phyloP scores from a whole-genome alignment of 2,113 vertebrate genomes.

The Anser cygnoides region DNA sequence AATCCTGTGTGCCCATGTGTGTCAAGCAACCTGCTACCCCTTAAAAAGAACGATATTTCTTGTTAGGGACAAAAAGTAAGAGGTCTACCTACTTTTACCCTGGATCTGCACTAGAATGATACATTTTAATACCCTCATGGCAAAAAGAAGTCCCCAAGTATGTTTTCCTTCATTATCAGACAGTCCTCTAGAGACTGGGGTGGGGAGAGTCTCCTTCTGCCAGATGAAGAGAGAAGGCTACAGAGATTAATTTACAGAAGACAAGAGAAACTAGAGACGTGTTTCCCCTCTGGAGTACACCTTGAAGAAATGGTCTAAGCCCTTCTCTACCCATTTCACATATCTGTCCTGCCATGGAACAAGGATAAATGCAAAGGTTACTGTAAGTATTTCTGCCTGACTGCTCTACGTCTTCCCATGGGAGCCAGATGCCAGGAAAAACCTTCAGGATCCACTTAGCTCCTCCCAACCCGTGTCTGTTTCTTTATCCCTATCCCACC shows the following conservation, averaged over 20 bases:
- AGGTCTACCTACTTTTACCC: background rate
- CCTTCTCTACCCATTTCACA: fast-evolving
- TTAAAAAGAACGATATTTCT: slow-evolving; percentile 27
- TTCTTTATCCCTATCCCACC: background rate
- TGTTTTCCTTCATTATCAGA: background rate
- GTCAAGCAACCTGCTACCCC: slow-evolving; percentile 39
- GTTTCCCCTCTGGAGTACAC: background rate
- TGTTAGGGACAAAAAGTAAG: slow-evolving; percentile 20
- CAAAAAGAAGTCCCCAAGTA: background rate
- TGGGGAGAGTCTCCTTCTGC: background rate
- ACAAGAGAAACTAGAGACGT: background rate
- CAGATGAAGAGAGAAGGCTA: background rate
- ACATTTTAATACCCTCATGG: background rate
- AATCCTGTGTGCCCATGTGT: slow-evolving; percentile 22
- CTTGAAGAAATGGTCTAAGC: background rate
- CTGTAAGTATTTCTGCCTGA: slow-evolving; percentile 3
- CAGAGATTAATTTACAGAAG: background rate
- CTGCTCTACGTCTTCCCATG: background rate
- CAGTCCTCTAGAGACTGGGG: background rate
- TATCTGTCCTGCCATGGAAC: background rate
- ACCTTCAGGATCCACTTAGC: background rate
- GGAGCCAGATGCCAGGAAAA: background rate
- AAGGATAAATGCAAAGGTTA: background rate
- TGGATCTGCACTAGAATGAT: background rate
- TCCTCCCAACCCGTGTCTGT: background rate